These are phyloP conservation scores for Agriopis leucophaearia DNA, from an alignment of 2,888 invertebrate species.

Conservation along the genomic window DNA sequence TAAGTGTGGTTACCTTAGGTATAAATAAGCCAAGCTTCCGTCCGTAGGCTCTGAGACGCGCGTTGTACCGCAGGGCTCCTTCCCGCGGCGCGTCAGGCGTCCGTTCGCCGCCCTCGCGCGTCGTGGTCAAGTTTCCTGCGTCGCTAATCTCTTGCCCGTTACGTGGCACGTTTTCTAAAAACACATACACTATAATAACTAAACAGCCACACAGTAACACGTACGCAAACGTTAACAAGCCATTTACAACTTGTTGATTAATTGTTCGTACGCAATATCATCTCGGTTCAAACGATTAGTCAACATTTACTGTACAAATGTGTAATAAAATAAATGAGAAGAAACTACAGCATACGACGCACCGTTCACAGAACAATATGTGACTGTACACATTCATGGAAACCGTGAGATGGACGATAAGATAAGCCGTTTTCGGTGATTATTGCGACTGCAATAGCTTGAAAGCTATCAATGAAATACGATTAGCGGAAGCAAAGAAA, in stretches of 20 bases:
- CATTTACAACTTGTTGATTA: constrained; percentile 32
- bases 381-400: constrained; percentile 54
- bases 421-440: constrained; percentile 50
- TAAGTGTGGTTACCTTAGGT: constrained; percentile 70
- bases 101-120: constrained; percentile 33
- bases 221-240: constrained; percentile 38
- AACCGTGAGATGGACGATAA: constrained; percentile 53
- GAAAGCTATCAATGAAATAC: constrained; percentile 40
- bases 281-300: constrained; percentile 40
- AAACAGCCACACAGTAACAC: constrained; percentile 18
- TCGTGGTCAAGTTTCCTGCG: constrained; percentile 11
- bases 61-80: constrained; percentile 63
- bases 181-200: constrained; percentile 7
- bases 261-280: constrained; percentile 39
- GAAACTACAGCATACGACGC: constrained; percentile 46
- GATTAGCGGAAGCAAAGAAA: constrained; percentile 29
- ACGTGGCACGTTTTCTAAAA: constrained; percentile 66
- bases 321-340: constrained; percentile 43
- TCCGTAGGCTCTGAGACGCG: constrained; percentile 75
- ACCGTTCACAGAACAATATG: constrained; percentile 53
- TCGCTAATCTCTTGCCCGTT: constrained; percentile 53
- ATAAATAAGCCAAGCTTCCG: constrained; percentile 80
- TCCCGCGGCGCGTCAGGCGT: constrained; percentile 48
- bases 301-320: constrained; percentile 41
- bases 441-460: constrained; percentile 23